These are phyloP conservation scores for Osmerus mordax DNA, from an alignment of 2,113 vertebrate genomes.

Conservation along the genomic window DNA sequence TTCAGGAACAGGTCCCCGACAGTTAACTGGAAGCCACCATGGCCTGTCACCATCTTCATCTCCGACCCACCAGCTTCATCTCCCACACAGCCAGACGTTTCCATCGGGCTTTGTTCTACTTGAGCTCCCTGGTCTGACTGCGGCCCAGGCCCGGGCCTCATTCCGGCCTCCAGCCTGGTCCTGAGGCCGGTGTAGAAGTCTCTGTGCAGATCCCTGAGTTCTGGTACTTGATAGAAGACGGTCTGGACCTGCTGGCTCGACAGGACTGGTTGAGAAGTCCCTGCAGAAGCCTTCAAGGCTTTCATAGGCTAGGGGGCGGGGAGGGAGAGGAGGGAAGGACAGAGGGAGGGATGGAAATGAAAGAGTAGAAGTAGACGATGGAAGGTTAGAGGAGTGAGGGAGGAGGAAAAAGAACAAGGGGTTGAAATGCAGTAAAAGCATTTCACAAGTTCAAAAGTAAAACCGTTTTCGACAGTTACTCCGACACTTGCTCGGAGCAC, in stretches of 20 bases:
- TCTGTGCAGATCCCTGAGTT: slow-evolving; percentile 67
- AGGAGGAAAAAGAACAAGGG: too few relatives aligned
- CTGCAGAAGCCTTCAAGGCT: slow-evolving; percentile 69
- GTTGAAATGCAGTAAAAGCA: too few relatives aligned
- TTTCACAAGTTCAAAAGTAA: too few relatives aligned
- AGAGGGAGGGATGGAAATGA: background rate
- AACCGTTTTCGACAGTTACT: too few relatives aligned
- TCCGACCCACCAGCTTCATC: slow-evolving; percentile 2
- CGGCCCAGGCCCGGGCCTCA: background rate
- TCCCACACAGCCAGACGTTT: background rate
- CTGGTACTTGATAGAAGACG: slow-evolving; percentile 74
- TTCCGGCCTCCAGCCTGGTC: slow-evolving; percentile 36
- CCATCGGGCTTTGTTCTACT: background rate
- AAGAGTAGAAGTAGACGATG: background rate
- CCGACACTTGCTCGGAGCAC: too few relatives aligned
- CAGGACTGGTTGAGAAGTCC: slow-evolving; percentile 75
- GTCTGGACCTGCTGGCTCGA: slow-evolving; percentile 67
- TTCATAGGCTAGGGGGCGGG: slow-evolving; percentile 67
- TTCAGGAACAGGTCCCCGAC: slow-evolving; percentile 73
- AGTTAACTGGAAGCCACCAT: slow-evolving; percentile 27
- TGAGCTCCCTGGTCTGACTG: background rate
- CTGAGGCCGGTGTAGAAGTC: slow-evolving; percentile 61
- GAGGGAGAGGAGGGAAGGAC: background rate
- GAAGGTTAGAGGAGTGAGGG: too few relatives aligned
- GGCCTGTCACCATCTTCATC: background rate